Conservation (phyloP, 2,797 vertebrate genomes). For the Chiroxiphia lanceolata region DNA sequence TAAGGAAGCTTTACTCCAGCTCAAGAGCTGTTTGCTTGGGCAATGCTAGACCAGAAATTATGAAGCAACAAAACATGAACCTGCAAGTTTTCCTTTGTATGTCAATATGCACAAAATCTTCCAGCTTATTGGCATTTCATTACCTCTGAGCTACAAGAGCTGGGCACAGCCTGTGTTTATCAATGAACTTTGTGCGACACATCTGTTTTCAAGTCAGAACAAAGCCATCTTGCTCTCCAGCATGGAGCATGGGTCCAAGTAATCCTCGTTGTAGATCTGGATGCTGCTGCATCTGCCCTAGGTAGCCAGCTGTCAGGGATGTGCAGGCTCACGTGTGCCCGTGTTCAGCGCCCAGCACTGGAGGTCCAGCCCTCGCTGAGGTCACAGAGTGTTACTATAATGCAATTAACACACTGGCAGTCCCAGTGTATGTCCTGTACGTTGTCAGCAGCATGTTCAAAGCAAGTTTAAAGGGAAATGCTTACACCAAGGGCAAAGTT, state of each 20-base stretch:
- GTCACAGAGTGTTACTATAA: background rate
- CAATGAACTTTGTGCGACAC: background rate
- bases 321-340: fast-evolving
- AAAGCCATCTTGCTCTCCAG: background rate
- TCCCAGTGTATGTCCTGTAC: background rate
- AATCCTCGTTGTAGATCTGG: background rate
- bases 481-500: background rate
- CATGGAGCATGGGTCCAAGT: fast-evolving
- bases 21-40: background rate
- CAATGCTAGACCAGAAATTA: background rate
- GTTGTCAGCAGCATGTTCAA: background rate
- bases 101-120: background rate
- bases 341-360: fast-evolving
- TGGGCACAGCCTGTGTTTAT: background rate
- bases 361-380: background rate
- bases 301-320: fast-evolving
- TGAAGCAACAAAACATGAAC: background rate
- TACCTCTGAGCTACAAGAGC: background rate
- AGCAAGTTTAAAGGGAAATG: slow-evolving; percentile 9
- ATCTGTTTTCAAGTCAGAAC: background rate
- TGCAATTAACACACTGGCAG: background rate
- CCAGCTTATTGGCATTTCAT: fast-evolving
- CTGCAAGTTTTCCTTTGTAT: background rate
- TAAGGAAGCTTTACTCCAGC: background rate
- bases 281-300: background rate